A percentile compares a stretch with the other conserved stretches of the same genome.
phyloP scores from a whole-genome alignment of 1,140 invertebrate species.

The Drosophila pruinosa region DNA sequence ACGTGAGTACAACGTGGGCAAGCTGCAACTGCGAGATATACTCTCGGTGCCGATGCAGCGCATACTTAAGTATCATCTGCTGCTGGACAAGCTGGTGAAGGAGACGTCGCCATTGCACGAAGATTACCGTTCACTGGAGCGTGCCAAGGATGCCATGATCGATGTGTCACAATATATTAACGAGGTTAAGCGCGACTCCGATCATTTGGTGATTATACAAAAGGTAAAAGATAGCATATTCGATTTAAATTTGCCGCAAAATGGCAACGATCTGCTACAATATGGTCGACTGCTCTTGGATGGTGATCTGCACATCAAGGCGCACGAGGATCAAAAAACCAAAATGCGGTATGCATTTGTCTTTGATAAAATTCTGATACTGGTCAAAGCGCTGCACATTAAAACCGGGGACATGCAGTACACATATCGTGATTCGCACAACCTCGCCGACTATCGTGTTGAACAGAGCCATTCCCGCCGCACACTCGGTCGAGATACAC shows the following conservation, averaged over 20 bases:
- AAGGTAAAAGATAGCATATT: slow-evolving; percentile 94
- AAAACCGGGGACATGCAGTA: slow-evolving; percentile 92
- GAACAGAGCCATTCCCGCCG: slow-evolving; percentile 89
- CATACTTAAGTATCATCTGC: slow-evolving; percentile 97
- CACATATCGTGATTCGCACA: slow-evolving; percentile 93
- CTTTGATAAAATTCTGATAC: slow-evolving; percentile 97
- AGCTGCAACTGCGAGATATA: slow-evolving; percentile 96
- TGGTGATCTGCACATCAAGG: slow-evolving; percentile 96
- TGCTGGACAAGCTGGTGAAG: slow-evolving; percentile 95
- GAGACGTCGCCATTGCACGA: slow-evolving; percentile 93
- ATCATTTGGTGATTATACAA: slow-evolving; percentile 94
- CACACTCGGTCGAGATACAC: slow-evolving; percentile 86
- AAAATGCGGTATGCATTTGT: slow-evolving; percentile 96
- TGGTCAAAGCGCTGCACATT: slow-evolving; percentile 94
- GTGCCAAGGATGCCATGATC: slow-evolving; percentile 97
- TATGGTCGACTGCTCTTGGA: slow-evolving; percentile 96
- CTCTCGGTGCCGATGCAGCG: slow-evolving; percentile 98
- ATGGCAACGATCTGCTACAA: slow-evolving; percentile 91
- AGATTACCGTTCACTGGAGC: slow-evolving; percentile 91
- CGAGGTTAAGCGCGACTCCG: slow-evolving; percentile 98
- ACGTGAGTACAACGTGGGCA: slow-evolving; percentile 95
- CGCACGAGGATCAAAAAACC: slow-evolving; percentile 93
- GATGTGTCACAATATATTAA: slow-evolving; percentile 99
- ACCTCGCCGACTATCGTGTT: slow-evolving; percentile 92
- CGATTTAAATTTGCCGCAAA: slow-evolving; percentile 89